phyloP scores from a whole-genome alignment of 2,797 vertebrate species.

The Fistularia commersonii region DNA sequence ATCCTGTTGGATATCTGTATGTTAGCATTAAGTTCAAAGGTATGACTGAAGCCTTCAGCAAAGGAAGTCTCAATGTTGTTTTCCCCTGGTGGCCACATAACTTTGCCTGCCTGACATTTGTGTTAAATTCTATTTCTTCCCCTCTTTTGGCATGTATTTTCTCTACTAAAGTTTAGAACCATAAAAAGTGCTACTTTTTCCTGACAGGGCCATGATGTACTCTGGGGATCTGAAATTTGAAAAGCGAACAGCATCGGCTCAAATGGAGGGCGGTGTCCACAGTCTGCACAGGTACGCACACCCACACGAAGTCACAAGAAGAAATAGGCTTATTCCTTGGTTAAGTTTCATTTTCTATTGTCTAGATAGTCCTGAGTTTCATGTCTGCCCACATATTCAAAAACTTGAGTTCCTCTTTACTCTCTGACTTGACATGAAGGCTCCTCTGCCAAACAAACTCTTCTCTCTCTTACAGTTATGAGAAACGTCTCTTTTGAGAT shows the following conservation, averaged over 20 bases:
- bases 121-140: background rate
- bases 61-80: too few relatives aligned
- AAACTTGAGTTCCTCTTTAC: constrained; percentile 38
- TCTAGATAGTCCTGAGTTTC: constrained; percentile 21
- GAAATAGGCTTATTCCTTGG: background rate
- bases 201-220: constrained; percentile 94
- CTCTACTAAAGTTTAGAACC: background rate
- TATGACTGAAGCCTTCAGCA: too few relatives aligned
- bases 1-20: background rate
- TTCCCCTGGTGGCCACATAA: too few relatives aligned
- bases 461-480: constrained; percentile 77
- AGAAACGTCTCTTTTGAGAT: constrained; percentile 93
- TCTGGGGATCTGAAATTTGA: constrained; percentile 97
- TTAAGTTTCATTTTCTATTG: constrained; percentile 18
- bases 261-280: constrained; percentile 95
- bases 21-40: background rate
- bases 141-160: too few relatives aligned
- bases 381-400: constrained; percentile 16
- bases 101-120: too few relatives aligned
- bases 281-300: constrained; percentile 88
- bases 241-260: constrained; percentile 91
- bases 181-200: constrained; percentile 5
- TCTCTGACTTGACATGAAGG: constrained; percentile 22
- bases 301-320: background rate
- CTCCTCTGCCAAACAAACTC: too few relatives aligned